Evolutionary conservation across 2,113 vertebrate species (phyloP).

Genomic region (Columbina picui): DNA sequence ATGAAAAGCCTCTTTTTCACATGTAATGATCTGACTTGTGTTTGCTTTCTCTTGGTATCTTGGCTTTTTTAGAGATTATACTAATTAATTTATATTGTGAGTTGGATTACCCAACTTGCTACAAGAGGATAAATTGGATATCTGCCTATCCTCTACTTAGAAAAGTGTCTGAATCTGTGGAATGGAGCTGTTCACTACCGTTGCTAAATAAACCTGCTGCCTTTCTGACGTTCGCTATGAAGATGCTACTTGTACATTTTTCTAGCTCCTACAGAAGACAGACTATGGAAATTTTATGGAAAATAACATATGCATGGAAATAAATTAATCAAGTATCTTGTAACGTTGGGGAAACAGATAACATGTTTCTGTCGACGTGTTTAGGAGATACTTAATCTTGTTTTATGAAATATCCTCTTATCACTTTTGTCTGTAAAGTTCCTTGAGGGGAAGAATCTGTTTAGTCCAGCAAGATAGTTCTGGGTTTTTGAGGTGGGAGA

Average conservation of each 20-base stretch:
- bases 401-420: background rate
- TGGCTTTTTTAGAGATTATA: background rate
- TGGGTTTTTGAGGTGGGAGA: background rate
- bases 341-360: background rate
- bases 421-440: background rate
- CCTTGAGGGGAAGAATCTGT: background rate
- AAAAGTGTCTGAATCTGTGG: background rate
- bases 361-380: background rate
- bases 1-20: background rate
- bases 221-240: background rate
- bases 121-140: background rate
- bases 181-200: background rate
- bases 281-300: background rate
- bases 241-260: background rate
- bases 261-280: background rate
- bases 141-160: background rate
- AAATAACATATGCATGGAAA: background rate
- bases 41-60: background rate
- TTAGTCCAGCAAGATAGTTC: background rate
- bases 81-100: background rate
- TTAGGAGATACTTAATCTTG: background rate
- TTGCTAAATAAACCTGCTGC: background rate
- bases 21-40: background rate
- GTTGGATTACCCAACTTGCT: background rate
- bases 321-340: background rate